Evolutionary conservation across 2,888 invertebrate species (phyloP).

Genomic region (Sminthurides aquaticus): DNA sequence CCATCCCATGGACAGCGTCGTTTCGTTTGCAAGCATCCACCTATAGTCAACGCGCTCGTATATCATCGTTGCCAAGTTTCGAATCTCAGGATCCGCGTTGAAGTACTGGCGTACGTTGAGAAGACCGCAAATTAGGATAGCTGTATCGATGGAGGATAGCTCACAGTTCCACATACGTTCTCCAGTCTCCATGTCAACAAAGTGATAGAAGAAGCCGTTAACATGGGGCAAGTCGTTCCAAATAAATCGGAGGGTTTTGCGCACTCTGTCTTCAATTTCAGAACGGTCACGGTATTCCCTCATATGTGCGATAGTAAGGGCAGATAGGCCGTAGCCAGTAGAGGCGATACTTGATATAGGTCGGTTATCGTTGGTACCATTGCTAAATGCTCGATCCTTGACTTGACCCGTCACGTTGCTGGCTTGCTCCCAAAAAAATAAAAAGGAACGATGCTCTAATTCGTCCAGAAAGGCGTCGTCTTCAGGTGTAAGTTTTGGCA

Average conservation of each 20-base stretch:
- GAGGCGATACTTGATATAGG: conserved; percentile 36
- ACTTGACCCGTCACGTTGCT: conserved; percentile 34
- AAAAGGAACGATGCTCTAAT: conserved; percentile 29
- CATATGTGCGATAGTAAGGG: conserved; percentile 33
- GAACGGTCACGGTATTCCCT: conserved; percentile 25
- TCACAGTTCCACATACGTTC: conserved; percentile 38
- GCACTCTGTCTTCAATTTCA: conserved; percentile 29
- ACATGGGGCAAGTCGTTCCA: conserved; percentile 28
- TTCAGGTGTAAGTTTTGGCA: neutral
- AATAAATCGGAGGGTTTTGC: conserved; percentile 29
- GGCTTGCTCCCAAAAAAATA: conserved; percentile 41
- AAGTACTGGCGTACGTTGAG: conserved; percentile 39
- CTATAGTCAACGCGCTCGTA: conserved; percentile 34
- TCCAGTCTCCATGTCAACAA: conserved; percentile 35
- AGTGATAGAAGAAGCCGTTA: conserved; percentile 41
- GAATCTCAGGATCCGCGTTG: conserved; percentile 26
- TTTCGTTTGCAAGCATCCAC: conserved; percentile 38
- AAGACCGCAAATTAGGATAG: conserved; percentile 36
- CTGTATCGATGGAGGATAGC: conserved; percentile 38
- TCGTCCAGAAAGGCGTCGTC: conserved; percentile 38
- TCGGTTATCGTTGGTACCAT: conserved; percentile 30
- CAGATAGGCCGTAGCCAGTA: conserved; percentile 37
- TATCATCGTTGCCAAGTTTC: conserved; percentile 27
- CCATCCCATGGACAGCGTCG: conserved; percentile 39
- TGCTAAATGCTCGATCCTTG: conserved; percentile 34